Conservation (phyloP, 2,797 vertebrate genomes). For the Pachyuromys duprasi region DNA sequence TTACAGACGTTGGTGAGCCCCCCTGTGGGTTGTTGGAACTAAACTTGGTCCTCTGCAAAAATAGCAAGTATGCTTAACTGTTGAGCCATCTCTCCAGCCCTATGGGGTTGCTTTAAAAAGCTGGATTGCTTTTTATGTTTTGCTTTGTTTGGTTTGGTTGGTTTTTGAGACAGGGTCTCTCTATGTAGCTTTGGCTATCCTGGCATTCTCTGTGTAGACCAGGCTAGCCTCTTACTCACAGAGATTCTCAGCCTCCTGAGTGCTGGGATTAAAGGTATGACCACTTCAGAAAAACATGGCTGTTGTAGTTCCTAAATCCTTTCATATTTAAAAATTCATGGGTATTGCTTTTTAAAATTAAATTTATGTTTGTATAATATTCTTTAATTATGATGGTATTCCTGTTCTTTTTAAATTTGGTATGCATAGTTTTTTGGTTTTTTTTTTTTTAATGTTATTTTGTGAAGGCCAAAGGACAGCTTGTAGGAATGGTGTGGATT, state of each 20-base stretch:
- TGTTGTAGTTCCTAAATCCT: background rate
- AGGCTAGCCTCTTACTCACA: background rate
- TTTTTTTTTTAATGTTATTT: background rate
- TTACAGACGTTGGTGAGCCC: background rate
- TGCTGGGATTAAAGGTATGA: background rate
- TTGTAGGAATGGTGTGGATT: background rate
- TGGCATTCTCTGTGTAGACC: background rate
- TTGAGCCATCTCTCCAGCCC: background rate
- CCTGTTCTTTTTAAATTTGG: background rate
- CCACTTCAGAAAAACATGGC: background rate
- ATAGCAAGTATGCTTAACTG: background rate
- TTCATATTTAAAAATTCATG: background rate
- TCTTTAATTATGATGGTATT: background rate
- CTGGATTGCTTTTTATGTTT: no score
- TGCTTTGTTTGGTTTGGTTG: background rate
- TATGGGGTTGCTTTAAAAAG: background rate
- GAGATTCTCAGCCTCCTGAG: background rate
- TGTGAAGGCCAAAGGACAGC: background rate
- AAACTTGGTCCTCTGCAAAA: background rate
- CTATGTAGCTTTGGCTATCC: background rate
- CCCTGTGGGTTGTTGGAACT: background rate
- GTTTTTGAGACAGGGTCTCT: background rate
- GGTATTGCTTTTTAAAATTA: background rate
- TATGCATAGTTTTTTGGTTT: background rate
- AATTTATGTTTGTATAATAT: background rate